phyloP scores from a whole-genome alignment of 2,888 invertebrate species.

The Dioctria rufipes region DNA sequence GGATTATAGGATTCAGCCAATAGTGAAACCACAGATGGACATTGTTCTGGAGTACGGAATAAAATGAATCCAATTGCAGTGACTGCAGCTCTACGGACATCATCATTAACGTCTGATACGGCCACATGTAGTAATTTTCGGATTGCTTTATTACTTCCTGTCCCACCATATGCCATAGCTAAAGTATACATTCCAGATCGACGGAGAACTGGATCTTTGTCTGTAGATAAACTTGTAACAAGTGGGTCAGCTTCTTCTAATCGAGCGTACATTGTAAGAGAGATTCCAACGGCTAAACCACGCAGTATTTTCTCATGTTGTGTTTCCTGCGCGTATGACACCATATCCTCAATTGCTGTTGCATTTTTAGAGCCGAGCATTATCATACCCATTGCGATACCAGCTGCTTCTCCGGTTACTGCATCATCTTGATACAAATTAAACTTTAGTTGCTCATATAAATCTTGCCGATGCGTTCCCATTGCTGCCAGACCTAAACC shows the following conservation, averaged over 20 bases:
- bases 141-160: conserved; percentile 97
- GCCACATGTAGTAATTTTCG: conserved; percentile 95
- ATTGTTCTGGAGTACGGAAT: conserved; percentile 97
- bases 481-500: conserved; percentile 98
- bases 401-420: conserved; percentile 98
- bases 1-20: conserved; percentile 99
- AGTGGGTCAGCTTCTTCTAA: conserved; percentile 97
- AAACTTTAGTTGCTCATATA: conserved; percentile 97
- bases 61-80: conserved; percentile 98
- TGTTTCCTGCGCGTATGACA: conserved; percentile 89
- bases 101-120: conserved; percentile 98
- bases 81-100: conserved; percentile 97
- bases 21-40: conserved; percentile 96
- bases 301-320: conserved; percentile 98
- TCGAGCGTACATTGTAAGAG: conserved; percentile 96
- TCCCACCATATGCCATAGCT: conserved; percentile 98
- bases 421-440: conserved; percentile 99
- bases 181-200: conserved; percentile 98
- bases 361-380: conserved; percentile 97
- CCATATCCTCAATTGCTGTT: conserved; percentile 94
- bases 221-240: conserved; percentile 89
- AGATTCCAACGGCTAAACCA: conserved; percentile 96
- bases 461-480: conserved; percentile 96
- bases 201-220: conserved; percentile 95
- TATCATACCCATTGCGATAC: conserved; percentile 99